Evolutionary conservation across 2,113 vertebrate species (phyloP), one percentile per base, ranked within the genome.

Genomic region (Sinocyclocheilus anshuiensis): DNA sequence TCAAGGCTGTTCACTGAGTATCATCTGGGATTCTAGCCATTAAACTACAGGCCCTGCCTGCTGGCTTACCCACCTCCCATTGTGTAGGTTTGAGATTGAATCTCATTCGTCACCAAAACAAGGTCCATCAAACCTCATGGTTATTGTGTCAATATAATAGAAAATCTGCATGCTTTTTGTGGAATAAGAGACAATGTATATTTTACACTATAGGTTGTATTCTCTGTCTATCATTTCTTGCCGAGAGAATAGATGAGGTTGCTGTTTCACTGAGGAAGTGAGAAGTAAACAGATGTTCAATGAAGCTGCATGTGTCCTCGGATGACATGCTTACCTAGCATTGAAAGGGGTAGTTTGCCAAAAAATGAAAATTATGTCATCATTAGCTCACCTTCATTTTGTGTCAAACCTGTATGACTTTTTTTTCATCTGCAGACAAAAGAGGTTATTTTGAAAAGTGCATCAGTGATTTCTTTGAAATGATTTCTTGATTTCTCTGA

Each of bases 161-260:
- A 76, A 50, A 76, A 76, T 9, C 20, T 75, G 22, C 74, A 76
- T 71, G 13, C 33, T 75, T 48, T n/a, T 22, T 33, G 6, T 33
- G 45, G 45, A 12, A 48, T 8, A 42, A 42, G 42, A 42, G 42
- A 42, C 42, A 8, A 42, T 48, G 2, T 65, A 6, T 65, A 65
- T n/a, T 75, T 77, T 67, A 10, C 39, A 77, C 10, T 77, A 18
- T 79, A n/a, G 29, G 9, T 48, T 84, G 69, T 53, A 76, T 76
- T 26, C 20, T 76, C 11, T 79, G 61, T 12, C 22, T 84, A 57
- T 80, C 29, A 39, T 45, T 61, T 16, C 24, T 61, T 84, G 76
- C 57, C 22, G 15, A 69, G 69, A 53, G 45, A 81, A 69, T 29
- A 75, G 20, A 63, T 80, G 50, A 53, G 42, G 22, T 63, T 22